Evolutionary conservation across 2,797 vertebrate species (phyloP).

Genomic region (Eulemur albifrons): DNA sequence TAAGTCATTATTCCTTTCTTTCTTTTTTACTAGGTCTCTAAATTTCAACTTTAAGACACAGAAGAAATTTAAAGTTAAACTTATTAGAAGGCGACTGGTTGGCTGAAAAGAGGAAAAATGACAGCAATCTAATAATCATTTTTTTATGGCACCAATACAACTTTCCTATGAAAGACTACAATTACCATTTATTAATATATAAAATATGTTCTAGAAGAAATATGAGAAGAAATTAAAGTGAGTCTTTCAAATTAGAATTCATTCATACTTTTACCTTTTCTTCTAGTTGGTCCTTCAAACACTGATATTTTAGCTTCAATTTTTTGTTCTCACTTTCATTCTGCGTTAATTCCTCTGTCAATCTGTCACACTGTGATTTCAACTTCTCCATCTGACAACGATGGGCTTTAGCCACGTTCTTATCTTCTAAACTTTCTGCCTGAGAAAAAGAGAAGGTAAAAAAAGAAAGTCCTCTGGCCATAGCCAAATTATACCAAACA

Average conservation of each 20-base stretch:
- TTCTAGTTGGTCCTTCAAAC: constrained; percentile 90
- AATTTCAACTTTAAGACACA: constrained; percentile 9
- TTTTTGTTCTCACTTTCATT: constrained; percentile 87
- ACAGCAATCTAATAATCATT: not conserved
- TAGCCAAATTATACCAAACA: not conserved
- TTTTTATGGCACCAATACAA: not conserved
- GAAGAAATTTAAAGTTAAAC: constrained; percentile 9
- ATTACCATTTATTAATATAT: not conserved
- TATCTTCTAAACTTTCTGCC: constrained; percentile 89
- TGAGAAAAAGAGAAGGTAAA: constrained; percentile 74
- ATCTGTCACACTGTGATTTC: constrained; percentile 92
- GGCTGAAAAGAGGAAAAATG: not conserved
- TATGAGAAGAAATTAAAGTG: not conserved
- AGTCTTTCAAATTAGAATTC: not conserved
- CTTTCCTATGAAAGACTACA: not conserved
- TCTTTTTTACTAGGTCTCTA: not conserved
- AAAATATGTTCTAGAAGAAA: not conserved
- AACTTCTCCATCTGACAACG: constrained; percentile 91
- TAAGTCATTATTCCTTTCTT: not conserved
- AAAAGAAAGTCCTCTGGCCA: constrained; percentile 62
- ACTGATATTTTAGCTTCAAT: constrained; percentile 88
- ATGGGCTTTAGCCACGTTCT: constrained; percentile 87
- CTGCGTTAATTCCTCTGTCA: constrained; percentile 88
- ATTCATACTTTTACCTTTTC: constrained; percentile 88
- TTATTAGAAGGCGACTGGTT: not conserved